Base-by-base conservation (phyloP, 2,797 vertebrate species). In the Onychomys torridus region DNA sequence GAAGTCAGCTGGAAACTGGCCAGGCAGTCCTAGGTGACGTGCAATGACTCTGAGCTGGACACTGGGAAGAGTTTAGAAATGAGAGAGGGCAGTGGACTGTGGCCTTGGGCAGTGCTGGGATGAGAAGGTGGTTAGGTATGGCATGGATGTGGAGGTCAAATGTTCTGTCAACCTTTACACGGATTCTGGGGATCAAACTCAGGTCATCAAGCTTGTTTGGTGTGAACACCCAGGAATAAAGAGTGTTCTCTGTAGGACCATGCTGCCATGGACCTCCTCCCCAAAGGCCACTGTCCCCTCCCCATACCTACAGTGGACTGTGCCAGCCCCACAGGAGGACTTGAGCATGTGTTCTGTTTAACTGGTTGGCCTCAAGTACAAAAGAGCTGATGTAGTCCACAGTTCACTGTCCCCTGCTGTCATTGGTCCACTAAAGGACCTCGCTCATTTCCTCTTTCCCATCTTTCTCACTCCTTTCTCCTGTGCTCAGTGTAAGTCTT, bases 261-360 rank as follows among this genome's bases (percentile, higher is more conserved):
- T n/a, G 32, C 34, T 69, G 25, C 78, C 52, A 57, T 43, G 19
- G 0, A 49, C 43, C 55, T 77, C 52, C 67, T 25, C 46, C 6
- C 6, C 13, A 49, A 59, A 17, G 43, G 65, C n/a, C 0, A 1
- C 7, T 0, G 0, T 27, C 3, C 73, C 76, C 27, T 59, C 43
- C 40, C 34, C 0, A 2, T 21, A 29, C 19, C 52, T 21, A 32
- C 61, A 21, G 79, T 7, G 10, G n/a, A 11, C 79, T 52, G 65
- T 27, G 40, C 16, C 90, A 32, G 65, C n/a, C 82, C 32, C 19
- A 1, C 55, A 3, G 25, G 57, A 77, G 52, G 43, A 34, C 67
- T 71, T 49, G 29, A 40, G 34, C 16, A 4, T 89, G 73, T 25
- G 61, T n/a, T 88, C 55, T 23, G 21, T 63, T 40, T 76, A n/a